Evolutionary conservation across 2,113 vertebrate species (phyloP).

Genomic region (Bos taurus): ARS-UCD2.0 NC_037329.1:62501001-62501500

Average conservation of each 20-base stretch:
- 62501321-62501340: neutral
- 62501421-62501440: neutral
- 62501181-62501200: neutral
- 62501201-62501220: neutral
- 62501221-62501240: neutral
- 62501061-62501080: no score
- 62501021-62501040: no score
- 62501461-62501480: neutral
- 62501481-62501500: neutral
- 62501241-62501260: neutral
- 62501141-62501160: neutral
- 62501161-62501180: neutral
- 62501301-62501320: neutral
- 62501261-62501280: neutral
- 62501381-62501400: neutral
- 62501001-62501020: no score
- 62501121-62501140: no score
- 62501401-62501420: neutral
- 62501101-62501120: no score
- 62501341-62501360: neutral
- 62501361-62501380: neutral
- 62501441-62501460: neutral
- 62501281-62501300: neutral
- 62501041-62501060: no score
- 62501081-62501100: no score